Conservation (phyloP, 2,113 vertebrate species). For the Percopsis transmontana region DNA sequence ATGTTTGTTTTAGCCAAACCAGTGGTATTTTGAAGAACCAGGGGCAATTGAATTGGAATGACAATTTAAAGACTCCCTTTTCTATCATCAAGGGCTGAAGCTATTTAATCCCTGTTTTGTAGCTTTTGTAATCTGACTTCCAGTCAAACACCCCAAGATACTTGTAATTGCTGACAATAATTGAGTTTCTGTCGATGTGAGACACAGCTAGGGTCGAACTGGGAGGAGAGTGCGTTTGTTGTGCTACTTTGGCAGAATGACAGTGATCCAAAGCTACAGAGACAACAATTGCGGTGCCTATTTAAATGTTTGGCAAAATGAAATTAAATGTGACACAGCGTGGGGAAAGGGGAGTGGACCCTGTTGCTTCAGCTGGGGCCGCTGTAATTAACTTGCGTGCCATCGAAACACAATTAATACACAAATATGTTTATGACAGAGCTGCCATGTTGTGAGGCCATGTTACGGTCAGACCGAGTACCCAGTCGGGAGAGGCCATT, state of each 20-base stretch:
- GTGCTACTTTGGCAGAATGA: slow-evolving; percentile 63
- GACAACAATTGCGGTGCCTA: slow-evolving; percentile 69
- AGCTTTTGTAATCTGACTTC: slow-evolving; percentile 74
- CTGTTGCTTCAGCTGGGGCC: slow-evolving; percentile 35
- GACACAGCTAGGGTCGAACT: slow-evolving; percentile 50
- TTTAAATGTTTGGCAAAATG: slow-evolving; percentile 72
- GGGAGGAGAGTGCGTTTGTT: slow-evolving; percentile 55
- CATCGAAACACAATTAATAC: slow-evolving; percentile 59
- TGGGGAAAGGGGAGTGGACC: slow-evolving; percentile 57
- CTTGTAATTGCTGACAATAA: slow-evolving; percentile 76
- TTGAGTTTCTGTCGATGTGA: slow-evolving; percentile 69
- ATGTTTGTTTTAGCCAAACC: slow-evolving; percentile 60
- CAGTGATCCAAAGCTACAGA: slow-evolving; percentile 75
- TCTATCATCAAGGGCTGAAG: slow-evolving; percentile 79
- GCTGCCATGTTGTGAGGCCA: slow-evolving; percentile 13
- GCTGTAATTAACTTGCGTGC: slow-evolving; percentile 67
- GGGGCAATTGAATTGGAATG: slow-evolving; percentile 85
- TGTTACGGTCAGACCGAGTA: slow-evolving; percentile 12
- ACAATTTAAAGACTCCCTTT: slow-evolving; percentile 84
- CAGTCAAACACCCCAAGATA: slow-evolving; percentile 75
- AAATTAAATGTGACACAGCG: slow-evolving; percentile 74
- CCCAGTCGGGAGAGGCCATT: slow-evolving; percentile 7
- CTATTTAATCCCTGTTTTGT: slow-evolving; percentile 82
- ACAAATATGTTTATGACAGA: slow-evolving; percentile 62
- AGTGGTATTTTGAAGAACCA: slow-evolving; percentile 61